Evolutionary conservation across 2,797 vertebrate species (phyloP), one percentile per base, ranked within the genome.

Genomic region (Manis pentadactyla): DNA sequence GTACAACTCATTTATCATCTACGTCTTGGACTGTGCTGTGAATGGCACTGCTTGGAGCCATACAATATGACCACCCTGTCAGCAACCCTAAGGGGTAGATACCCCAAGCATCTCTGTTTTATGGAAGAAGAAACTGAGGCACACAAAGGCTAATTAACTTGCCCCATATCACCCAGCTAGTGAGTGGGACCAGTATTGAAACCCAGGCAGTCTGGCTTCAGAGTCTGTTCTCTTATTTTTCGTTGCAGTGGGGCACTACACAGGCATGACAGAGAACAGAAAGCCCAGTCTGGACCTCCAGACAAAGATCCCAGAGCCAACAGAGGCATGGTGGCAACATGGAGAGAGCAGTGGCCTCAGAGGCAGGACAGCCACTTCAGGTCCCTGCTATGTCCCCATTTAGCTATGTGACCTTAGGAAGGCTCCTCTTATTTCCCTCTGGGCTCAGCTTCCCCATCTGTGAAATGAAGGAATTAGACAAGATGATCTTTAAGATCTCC

Each of bases 401-500:
- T 37, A 42, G 57, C 64, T 90, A 7, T 18, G 21, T 53, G 77
- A 95, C 90, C 85, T 94, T 42, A 69, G 49, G 53, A 75, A 95
- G 73, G 64, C 73, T 66, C 27, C 37, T 51, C 9, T 63, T 37
- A 21, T 2, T 6, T 13, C 46, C 34, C 96, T 77, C 77, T 74
- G 51, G 87, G 93, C 59, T 86, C 87, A 83, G 86, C 91, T 61
- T 75, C 53, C 4, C 90, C 83, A 88, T 95, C 90, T 94, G 95
- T 71, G 89, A 92, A 82, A 90, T 5, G 25, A 96, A 88, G 69
- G 61, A 92, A 82, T 93, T 74, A 97, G 90, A 94, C 85, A 85
- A 82, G 68, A 96, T 63, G 95, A 86, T 96, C 96, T 94, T 92
- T 75, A 93, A 96, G 86, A 95, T 97, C 94, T 78, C 68, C 83